Evolutionary conservation across 2,888 invertebrate species (phyloP), one percentile per base, ranked within the genome.

Genomic region (Lepidocyrtoides sp.): DNA sequence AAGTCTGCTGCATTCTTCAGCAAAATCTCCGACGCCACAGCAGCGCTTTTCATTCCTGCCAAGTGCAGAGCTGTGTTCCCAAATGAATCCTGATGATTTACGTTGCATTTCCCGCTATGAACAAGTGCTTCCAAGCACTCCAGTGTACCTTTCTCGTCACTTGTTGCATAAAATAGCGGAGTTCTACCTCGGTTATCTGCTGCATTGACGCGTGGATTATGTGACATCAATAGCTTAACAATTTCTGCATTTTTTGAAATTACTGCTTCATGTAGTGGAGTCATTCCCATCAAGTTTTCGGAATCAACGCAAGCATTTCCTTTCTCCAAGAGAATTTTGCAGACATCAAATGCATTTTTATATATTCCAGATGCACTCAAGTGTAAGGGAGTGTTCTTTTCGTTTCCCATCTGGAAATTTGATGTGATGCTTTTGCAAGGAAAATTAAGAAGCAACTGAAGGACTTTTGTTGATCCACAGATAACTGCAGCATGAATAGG

Each of bases 291-390:
- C 0, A 36, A 14, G n/a, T 90, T 87, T 20, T 54, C 96, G 82
- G 97, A 96, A 94, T 98, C 63, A 10, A 90, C 97, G 12, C 97
- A 96, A 66, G 97, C 96, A 0, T 98, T 98, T 0, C 97, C 97
- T 69, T 97, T 96, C 17, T 97, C 97, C 2, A 98, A 95, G 0
- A 98, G 95, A 23, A 98, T 95, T 83, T 96, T 96, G 0, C 97
- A 97, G 93, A 98, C 98, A 93, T 97, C 97, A 10, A 77, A 32
- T 0, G 44, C 23, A 41, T 84, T 85, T 0, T 96, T 96, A 94
- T 97, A 97, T 5, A 98, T 98, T 94, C 98, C 98, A 95, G 98
- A 98, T 0, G 98, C 98, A 4, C 98, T 98, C 93, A 98, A 95
- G 95, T 98, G 98, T 23, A 98, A 95, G 0, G 98, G 97, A 0